Percentiles rank a stretch among this genome's conserved stretches.
Evolutionary conservation across 2,888 invertebrate species (phyloP).

Genomic region (Pharmacophagus antenor): DNA sequence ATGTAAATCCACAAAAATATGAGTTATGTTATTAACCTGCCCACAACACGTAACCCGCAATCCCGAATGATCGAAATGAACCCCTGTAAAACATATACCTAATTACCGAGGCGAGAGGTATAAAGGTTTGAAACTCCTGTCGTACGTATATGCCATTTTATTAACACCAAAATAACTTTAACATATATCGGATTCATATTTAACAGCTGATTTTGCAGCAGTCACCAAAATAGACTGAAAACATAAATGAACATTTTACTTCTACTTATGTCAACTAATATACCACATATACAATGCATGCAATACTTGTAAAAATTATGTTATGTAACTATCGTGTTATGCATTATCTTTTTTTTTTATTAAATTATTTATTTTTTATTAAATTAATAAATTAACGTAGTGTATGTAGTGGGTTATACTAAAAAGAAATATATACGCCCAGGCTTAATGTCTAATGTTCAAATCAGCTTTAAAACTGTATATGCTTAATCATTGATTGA

Average conservation of each 20-base stretch:
- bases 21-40: not conserved
- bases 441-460: not conserved
- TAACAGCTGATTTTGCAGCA: constrained; percentile 1
- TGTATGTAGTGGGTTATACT: not conserved
- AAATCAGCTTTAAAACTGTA: not conserved
- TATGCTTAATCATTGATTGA: not conserved
- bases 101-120: not conserved
- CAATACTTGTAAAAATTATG: not conserved
- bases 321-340: not conserved
- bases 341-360: not conserved
- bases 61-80: constrained; percentile 1
- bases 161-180: not conserved
- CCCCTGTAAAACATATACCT: not conserved
- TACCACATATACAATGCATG: not conserved
- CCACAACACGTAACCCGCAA: not conserved
- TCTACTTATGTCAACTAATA: not conserved
- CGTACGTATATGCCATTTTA: not conserved
- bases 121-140: not conserved
- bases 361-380: not conserved
- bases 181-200: constrained; percentile 6
- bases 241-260: constrained; percentile 10
- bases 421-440: not conserved
- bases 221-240: constrained; percentile 9
- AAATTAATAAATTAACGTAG: not conserved
- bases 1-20: too few species aligned